Evolutionary conservation across 2,888 invertebrate species (phyloP), one percentile per base, ranked within the genome.

Genomic region (Zaprionus obscuricornis): DNA sequence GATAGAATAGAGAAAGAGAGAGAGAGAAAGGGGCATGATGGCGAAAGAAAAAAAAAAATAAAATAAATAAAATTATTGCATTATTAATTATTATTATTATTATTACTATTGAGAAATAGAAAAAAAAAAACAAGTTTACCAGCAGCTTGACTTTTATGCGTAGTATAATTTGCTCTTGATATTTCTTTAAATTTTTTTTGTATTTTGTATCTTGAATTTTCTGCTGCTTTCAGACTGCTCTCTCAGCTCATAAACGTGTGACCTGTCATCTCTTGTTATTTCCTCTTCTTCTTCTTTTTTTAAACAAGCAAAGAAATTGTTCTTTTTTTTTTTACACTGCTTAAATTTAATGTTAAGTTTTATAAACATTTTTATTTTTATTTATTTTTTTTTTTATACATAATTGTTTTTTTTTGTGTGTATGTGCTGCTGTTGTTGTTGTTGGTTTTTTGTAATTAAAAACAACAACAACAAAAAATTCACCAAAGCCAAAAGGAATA

Each of bases 401-500:
- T n/a, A n/a, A n/a, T n/a, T n/a, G n/a, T n/a, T n/a, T 57, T 42
- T 60, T n/a, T 42, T 20, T 37, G 59, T 37, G 10, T 39, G 27
- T 13, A 45, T 71, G 47, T 71, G 40, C 43, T 24, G 40, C 34
- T 62, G 33, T 49, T 45, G 55, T 42, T 39, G 47, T 47, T 29
- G 18, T 50, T 14, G 22, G 16, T 62, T 29, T 65, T 22, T 13
- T 13, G 24, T 3, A 24, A 31, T 16, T 50, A 47, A 49, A 17
- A 22, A 14, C 20, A 8, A 39, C 24, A 52, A 43, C 55, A 55
- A 46, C 40, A 49, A 60, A 63, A 42, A 67, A 47, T 47, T 75
- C 57, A 70, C 70, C 71, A 78, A 81, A 74, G 67, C 71, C 81
- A 66, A 56, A 67, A 69, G n/a, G n/a, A n/a, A n/a, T n/a, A n/a